Conservation (phyloP, 2,888 invertebrate species). For the Ochlodes sylvanus region DNA sequence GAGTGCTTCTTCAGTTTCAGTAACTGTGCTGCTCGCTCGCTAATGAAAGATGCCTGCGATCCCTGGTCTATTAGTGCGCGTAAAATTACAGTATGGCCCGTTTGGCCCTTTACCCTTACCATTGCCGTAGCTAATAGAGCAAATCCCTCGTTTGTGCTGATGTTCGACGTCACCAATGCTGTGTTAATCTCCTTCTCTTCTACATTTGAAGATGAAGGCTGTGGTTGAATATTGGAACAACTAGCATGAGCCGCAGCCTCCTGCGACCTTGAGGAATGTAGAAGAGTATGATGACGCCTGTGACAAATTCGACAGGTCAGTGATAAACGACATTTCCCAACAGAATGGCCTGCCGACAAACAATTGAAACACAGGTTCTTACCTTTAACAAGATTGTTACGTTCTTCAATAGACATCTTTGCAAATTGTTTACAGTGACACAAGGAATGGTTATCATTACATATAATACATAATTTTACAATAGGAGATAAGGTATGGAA, state of each 20-base stretch:
- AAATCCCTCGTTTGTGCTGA: neutral
- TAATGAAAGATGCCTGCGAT: slow-evolving; percentile 26
- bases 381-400: slow-evolving; percentile 14
- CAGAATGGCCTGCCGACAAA: slow-evolving; percentile 27
- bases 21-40: too few species aligned
- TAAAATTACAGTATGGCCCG: slow-evolving; percentile 14
- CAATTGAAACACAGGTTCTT: slow-evolving; percentile 38
- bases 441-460: slow-evolving; percentile 22
- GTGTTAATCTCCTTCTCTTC: slow-evolving; percentile 23
- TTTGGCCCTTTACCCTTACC: slow-evolving; percentile 14
- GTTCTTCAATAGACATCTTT: slow-evolving; percentile 13
- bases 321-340: slow-evolving; percentile 14
- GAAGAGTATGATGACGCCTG: slow-evolving; percentile 37
- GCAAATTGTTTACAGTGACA: slow-evolving; percentile 32
- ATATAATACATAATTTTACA: slow-evolving; percentile 13
- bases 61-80: slow-evolving; percentile 28
- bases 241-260: slow-evolving; percentile 13
- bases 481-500: slow-evolving; percentile 3
- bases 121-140: slow-evolving; percentile 28
- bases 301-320: slow-evolving; percentile 34
- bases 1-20: too few species aligned
- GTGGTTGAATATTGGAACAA: slow-evolving; percentile 22
- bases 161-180: slow-evolving; percentile 27
- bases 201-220: slow-evolving; percentile 16
- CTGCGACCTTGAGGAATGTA: slow-evolving; percentile 14